Percentiles rank a stretch among this genome's conserved stretches.
These are phyloP conservation scores for Cynopterus sphinx DNA, from an alignment of 2,797 vertebrate species.

Conservation along the genomic window DNA sequence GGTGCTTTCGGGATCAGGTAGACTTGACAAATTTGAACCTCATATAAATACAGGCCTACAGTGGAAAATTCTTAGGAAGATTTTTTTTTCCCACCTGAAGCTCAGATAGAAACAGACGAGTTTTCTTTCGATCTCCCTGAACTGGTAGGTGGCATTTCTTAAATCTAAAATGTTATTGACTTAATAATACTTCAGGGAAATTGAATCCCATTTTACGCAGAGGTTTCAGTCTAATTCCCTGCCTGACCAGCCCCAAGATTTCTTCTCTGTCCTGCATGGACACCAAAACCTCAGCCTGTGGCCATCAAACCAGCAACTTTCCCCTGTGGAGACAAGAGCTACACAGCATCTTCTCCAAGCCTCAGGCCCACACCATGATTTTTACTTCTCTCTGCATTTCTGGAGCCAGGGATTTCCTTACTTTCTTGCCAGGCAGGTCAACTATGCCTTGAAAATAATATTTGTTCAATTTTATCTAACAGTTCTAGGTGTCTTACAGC, in stretches of 20 bases:
- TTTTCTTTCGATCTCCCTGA: background rate
- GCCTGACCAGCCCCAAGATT: background rate
- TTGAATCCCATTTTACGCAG: background rate
- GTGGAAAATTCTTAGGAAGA: background rate
- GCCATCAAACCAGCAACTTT: background rate
- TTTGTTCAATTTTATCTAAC: background rate
- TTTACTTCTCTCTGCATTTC: background rate
- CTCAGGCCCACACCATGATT: background rate
- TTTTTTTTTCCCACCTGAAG: background rate
- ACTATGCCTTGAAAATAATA: background rate
- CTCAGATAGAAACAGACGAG: background rate
- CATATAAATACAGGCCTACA: background rate
- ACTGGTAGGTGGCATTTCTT: background rate
- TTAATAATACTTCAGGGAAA: background rate
- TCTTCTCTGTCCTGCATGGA: background rate
- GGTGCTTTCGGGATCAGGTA: background rate
- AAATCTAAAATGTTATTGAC: background rate
- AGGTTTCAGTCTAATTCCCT: background rate
- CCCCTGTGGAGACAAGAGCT: background rate
- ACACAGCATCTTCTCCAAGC: rapidly evolving
- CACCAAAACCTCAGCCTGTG: background rate
- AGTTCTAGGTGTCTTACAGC: background rate
- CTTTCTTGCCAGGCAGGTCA: background rate
- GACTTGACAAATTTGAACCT: background rate
- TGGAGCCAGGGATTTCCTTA: background rate